A percentile compares a stretch with the other conserved stretches of the same genome.
phyloP scores from a whole-genome alignment of 2,797 vertebrate species.

The Acipenser transmontanus region DNA sequence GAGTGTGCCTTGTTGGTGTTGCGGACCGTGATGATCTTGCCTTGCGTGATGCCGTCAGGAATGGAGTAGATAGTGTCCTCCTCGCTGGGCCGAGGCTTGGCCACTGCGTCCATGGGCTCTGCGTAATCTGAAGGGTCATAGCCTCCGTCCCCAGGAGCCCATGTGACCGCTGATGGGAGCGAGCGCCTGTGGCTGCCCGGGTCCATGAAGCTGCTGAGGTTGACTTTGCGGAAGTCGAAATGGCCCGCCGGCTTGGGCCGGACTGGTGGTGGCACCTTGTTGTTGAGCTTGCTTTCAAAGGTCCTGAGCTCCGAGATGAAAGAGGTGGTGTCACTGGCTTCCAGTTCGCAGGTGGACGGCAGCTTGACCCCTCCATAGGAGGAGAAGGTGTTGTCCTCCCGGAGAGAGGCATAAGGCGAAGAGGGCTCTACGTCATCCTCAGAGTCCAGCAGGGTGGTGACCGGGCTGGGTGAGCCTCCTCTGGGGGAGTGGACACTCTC shows the following conservation, averaged over 20 bases:
- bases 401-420: conserved; percentile 62
- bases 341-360: conserved; percentile 56
- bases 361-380: conserved; percentile 69
- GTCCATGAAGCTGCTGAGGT: conserved; percentile 70
- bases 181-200: conserved; percentile 75
- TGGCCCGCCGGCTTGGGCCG: conserved; percentile 84
- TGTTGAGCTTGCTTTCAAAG: conserved; percentile 85
- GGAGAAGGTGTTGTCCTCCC: conserved; percentile 67
- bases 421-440: conserved; percentile 85
- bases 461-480: conserved; percentile 81
- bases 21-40: conserved; percentile 93
- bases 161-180: conserved; percentile 68
- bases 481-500: conserved; percentile 83
- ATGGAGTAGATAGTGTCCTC: conserved; percentile 96
- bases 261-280: conserved; percentile 85
- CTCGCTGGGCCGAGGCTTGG: conserved; percentile 78
- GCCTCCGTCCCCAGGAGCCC: conserved; percentile 75
- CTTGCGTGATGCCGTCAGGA: conserved; percentile 93
- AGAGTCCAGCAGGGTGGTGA: conserved; percentile 77
- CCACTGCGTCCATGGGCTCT: conserved; percentile 89
- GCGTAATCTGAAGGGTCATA: conserved; percentile 94
- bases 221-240: conserved; percentile 78
- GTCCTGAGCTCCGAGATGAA: conserved; percentile 71
- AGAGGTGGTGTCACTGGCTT: conserved; percentile 72
- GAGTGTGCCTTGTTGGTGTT: conserved; percentile 87